A percentile compares a stretch with the other conserved stretches of the same genome.
phyloP scores from a whole-genome alignment of 2,797 vertebrate genomes.

The Gephyroberyx darwinii region DNA sequence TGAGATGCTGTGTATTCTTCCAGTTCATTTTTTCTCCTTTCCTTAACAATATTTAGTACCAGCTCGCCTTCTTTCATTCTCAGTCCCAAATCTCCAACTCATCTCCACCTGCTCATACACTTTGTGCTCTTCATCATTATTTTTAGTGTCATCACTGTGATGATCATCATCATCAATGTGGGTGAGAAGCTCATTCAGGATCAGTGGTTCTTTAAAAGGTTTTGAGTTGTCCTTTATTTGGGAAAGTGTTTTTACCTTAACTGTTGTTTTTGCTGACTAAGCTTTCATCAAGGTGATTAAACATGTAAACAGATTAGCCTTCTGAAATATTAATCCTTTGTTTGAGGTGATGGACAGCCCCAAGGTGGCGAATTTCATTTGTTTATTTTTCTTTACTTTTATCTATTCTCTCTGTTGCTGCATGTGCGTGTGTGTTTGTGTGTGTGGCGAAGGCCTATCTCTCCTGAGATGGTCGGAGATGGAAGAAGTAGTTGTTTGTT shows the following conservation, averaged over 20 bases:
- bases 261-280: slow-evolving; percentile 35
- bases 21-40: slow-evolving; percentile 42
- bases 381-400: slow-evolving; percentile 47
- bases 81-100: slow-evolving; percentile 21
- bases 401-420: slow-evolving; percentile 36
- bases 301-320: slow-evolving; percentile 51
- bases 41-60: slow-evolving; percentile 50
- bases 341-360: slow-evolving; percentile 52
- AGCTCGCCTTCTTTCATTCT: slow-evolving; percentile 46
- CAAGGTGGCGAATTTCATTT: slow-evolving; percentile 43
- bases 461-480: slow-evolving; percentile 55
- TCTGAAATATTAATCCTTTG: slow-evolving; percentile 52
- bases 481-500: slow-evolving; percentile 55
- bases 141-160: not conserved
- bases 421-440: slow-evolving; percentile 12
- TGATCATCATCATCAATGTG: not conserved
- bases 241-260: slow-evolving; percentile 6
- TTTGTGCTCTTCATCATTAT: slow-evolving; percentile 2
- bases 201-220: not conserved
- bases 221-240: slow-evolving; percentile 4
- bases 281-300: slow-evolving; percentile 39
- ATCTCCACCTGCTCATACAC: not conserved
- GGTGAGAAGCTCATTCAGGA: not conserved
- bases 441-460: slow-evolving; percentile 50
- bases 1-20: slow-evolving; percentile 16